Conservation (phyloP, 92 coral and sea anemone species). For the Heliopora coerulea region DNA sequence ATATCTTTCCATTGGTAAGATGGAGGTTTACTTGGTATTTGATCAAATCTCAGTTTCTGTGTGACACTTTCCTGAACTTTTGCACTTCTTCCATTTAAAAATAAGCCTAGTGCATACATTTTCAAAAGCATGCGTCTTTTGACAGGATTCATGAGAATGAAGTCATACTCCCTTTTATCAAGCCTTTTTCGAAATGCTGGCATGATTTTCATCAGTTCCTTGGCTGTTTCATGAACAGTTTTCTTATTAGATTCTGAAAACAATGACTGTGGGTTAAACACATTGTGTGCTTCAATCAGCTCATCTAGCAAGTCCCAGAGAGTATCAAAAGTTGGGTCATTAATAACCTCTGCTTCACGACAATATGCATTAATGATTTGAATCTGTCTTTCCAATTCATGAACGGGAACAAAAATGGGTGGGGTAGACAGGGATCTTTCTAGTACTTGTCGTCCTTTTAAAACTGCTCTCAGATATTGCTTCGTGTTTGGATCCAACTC, state of each 20-base stretch:
- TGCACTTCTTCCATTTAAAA: slow-evolving; percentile 91
- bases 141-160: slow-evolving; percentile 87
- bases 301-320: slow-evolving; percentile 99
- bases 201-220: slow-evolving; percentile 92
- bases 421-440: slow-evolving; percentile 89
- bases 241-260: slow-evolving; percentile 85
- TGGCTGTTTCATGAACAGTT: slow-evolving; percentile 90
- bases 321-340: slow-evolving; percentile 93
- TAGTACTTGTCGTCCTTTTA: slow-evolving; percentile 87
- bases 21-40: slow-evolving; percentile 19
- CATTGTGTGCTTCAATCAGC: slow-evolving; percentile 93
- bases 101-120: slow-evolving; percentile 92
- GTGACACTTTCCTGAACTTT: slow-evolving; percentile 83
- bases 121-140: slow-evolving; percentile 93
- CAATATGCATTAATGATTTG: slow-evolving; percentile 98
- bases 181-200: slow-evolving; percentile 95
- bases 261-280: slow-evolving; percentile 73
- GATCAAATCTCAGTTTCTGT: slow-evolving; percentile 63
- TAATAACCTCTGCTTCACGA: slow-evolving; percentile 90
- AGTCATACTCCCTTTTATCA: slow-evolving; percentile 93
- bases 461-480: slow-evolving; percentile 93
- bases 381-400: slow-evolving; percentile 94
- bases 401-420: slow-evolving; percentile 94
- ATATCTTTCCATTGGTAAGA: not conserved
- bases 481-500: slow-evolving; percentile 79